phyloP scores from a whole-genome alignment of 2,888 invertebrate species.

The Melinaea marsaeus region DNA sequence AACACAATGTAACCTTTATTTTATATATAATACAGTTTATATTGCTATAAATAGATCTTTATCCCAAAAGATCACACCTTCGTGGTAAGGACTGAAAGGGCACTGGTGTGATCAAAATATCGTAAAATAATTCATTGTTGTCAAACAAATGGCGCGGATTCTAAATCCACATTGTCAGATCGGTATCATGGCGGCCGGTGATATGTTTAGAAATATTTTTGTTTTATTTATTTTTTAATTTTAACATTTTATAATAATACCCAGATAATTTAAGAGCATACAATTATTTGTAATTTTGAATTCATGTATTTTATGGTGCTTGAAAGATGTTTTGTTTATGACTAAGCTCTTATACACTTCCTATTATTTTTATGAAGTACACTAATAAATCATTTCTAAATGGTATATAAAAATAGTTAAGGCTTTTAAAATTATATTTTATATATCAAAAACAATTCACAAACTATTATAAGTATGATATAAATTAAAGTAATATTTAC shows the following conservation, averaged over 20 bases:
- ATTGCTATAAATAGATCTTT: conserved; percentile 28
- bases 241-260: neutral
- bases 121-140: conserved; percentile 56
- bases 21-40: conserved; percentile 28
- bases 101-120: conserved; percentile 66
- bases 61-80: conserved; percentile 47
- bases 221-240: neutral
- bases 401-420: no score
- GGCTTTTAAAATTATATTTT: no score
- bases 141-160: conserved; percentile 19
- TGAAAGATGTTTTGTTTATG: no score
- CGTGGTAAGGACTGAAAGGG: conserved; percentile 41
- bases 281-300: no score
- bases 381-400: no score
- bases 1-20: conserved; percentile 25
- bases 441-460: no score
- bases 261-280: neutral
- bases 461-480: no score
- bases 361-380: no score
- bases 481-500: neutral
- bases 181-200: conserved; percentile 4
- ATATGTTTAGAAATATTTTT: neutral
- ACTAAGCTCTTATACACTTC: no score
- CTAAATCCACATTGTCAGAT: neutral
- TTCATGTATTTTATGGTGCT: no score